A percentile compares a stretch with the other conserved stretches of the same genome.
Evolutionary conservation across 1,140 invertebrate species (phyloP).

Genomic region (Bombus turneri): DNA sequence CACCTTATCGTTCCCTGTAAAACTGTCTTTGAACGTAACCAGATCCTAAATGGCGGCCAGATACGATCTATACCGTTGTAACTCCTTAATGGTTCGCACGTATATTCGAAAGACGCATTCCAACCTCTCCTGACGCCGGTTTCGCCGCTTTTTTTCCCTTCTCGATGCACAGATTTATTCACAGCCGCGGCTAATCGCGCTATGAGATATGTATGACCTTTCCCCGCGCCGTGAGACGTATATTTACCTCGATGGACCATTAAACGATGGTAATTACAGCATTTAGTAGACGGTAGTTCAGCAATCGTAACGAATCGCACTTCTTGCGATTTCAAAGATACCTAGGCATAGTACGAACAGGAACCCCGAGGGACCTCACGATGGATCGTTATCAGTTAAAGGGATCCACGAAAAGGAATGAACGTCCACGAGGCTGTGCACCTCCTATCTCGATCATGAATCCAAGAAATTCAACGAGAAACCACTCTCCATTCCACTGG

Average conservation of each 20-base stretch:
- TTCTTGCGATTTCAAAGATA: conserved; percentile 35
- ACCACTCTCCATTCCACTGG: background rate
- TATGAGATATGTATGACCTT: conserved; percentile 46
- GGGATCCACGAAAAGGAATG: conserved; percentile 3
- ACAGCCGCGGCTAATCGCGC: conserved; percentile 12
- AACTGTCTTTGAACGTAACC: conserved; percentile 21
- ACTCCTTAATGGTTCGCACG: background rate
- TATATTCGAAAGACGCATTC: conserved; percentile 18
- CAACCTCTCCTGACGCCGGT: conserved; percentile 1
- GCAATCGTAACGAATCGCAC: conserved; percentile 43
- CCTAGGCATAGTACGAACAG: background rate
- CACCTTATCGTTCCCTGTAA: background rate
- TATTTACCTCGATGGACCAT: conserved; percentile 34
- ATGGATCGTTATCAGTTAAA: conserved; percentile 25
- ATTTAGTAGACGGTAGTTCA: conserved; percentile 47
- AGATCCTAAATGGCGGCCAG: background rate
- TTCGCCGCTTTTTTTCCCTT: background rate
- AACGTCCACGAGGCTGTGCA: background rate
- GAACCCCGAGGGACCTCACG: background rate
- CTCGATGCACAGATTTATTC: conserved; percentile 16
- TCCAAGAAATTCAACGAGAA: conserved; percentile 27
- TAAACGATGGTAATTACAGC: conserved; percentile 40
- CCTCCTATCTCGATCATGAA: conserved; percentile 24
- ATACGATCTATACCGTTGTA: conserved; percentile 1
- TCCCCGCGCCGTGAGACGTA: conserved; percentile 27